Conservation (phyloP, 1,140 invertebrate species). For the Drosophila pruinosa region DNA sequence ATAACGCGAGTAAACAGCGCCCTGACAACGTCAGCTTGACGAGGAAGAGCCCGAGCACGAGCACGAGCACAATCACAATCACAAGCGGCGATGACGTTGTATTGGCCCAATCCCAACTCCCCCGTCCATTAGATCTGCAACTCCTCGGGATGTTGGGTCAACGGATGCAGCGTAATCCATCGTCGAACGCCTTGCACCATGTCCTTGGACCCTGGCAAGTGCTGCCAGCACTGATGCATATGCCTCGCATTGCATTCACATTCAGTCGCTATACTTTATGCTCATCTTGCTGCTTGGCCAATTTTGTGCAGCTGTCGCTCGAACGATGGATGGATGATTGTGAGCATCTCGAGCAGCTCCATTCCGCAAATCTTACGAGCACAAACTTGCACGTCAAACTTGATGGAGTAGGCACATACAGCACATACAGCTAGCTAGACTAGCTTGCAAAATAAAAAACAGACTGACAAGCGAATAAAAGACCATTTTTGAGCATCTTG, state of each 20-base stretch:
- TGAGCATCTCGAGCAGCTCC: conserved; percentile 17
- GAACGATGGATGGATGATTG: conserved; percentile 60
- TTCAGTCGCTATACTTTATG: not conserved
- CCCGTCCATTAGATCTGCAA: not conserved
- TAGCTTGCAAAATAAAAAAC: not conserved
- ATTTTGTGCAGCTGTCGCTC: conserved; percentile 72
- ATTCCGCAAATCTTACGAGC: conserved; percentile 18
- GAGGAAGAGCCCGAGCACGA: not conserved
- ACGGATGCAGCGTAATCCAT: conserved; percentile 69
- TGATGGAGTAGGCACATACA: conserved; percentile 56
- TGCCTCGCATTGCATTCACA: conserved; percentile 40
- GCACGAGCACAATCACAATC: conserved; percentile 13
- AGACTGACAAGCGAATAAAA: not conserved
- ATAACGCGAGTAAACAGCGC: conserved; percentile 64
- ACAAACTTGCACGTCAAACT: conserved; percentile 41
- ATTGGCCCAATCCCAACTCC: conserved; percentile 5
- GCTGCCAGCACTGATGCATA: conserved; percentile 29
- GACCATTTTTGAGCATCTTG: not conserved
- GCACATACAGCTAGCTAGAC: not conserved
- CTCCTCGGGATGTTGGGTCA: conserved; percentile 16
- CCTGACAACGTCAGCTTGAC: conserved; percentile 50
- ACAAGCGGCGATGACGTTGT: not conserved
- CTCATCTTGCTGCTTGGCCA: conserved; percentile 27
- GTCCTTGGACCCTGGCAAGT: conserved; percentile 49
- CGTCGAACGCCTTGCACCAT: conserved; percentile 58